Conservation (phyloP, 2,113 vertebrate genomes). For the Dasyurus viverrinus region DNA sequence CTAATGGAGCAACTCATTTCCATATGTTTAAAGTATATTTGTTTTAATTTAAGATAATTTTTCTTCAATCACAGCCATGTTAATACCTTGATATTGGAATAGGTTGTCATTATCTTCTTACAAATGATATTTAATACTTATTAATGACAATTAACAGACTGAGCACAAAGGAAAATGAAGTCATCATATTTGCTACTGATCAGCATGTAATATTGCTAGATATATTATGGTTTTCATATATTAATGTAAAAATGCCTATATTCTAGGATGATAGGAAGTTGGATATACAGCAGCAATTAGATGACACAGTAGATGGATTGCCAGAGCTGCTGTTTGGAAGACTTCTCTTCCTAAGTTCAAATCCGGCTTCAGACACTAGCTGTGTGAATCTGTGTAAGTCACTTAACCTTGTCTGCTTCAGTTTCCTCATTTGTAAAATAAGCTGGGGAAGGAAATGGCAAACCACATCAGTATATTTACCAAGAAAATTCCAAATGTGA, state of each 20-base stretch:
- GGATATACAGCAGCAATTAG: neutral
- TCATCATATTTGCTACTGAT: neutral
- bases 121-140: neutral
- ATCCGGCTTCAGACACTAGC: neutral
- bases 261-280: neutral
- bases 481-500: neutral
- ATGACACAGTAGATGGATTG: neutral
- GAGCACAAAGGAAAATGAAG: neutral
- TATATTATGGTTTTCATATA: neutral
- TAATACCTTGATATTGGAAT: neutral
- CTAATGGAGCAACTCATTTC: constrained; percentile 8
- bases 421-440: neutral
- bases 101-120: constrained; percentile 19
- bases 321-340: neutral
- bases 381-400: no score
- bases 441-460: neutral
- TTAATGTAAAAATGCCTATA: neutral
- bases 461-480: neutral
- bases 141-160: neutral
- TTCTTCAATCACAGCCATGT: constrained; percentile 17
- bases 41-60: constrained; percentile 44
- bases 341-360: neutral
- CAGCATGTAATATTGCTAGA: neutral
- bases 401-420: neutral
- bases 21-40: constrained; percentile 27